A percentile compares a stretch with the other conserved stretches of the same genome.
Evolutionary conservation across 2,797 vertebrate species (phyloP).

Genomic region (Chelon auratus): DNA sequence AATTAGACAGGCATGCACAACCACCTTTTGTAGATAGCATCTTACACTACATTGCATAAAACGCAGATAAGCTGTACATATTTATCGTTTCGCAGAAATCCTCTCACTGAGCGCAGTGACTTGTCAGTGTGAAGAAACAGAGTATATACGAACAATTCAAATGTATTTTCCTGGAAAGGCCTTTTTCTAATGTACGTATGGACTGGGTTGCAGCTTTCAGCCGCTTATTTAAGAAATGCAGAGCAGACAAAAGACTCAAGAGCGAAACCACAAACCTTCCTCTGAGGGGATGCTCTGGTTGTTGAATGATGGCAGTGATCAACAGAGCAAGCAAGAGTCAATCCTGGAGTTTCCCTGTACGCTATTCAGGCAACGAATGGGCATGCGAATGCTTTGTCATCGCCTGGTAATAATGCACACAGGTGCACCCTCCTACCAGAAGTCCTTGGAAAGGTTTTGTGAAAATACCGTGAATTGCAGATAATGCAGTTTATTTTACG

Average conservation of each 20-base stretch:
- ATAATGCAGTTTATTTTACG: too few species aligned
- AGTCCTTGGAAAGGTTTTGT: too few species aligned
- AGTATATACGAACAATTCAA: too few species aligned
- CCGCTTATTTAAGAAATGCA: not conserved
- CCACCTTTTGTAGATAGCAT: not conserved
- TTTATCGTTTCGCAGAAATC: not conserved
- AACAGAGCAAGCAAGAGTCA: not conserved
- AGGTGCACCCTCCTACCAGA: too few species aligned
- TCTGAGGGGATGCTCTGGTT: not conserved
- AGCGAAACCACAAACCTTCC: not conserved
- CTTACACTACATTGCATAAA: not conserved
- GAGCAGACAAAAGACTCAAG: not conserved
- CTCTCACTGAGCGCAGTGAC: too few species aligned
- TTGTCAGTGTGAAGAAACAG: too few species aligned
- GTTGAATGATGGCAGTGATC: slow-evolving; percentile 1
- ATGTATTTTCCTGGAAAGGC: not conserved
- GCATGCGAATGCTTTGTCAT: too few species aligned
- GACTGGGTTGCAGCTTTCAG: not conserved
- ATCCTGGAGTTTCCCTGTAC: not conserved
- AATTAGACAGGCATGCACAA: not conserved
- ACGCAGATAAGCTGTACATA: not conserved
- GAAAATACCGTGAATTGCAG: too few species aligned
- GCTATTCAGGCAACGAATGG: too few species aligned
- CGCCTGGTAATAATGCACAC: too few species aligned
- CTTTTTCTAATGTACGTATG: not conserved